Evolutionary conservation across 2,797 vertebrate species (phyloP).

Genomic region (Antrozous pallidus): DNA sequence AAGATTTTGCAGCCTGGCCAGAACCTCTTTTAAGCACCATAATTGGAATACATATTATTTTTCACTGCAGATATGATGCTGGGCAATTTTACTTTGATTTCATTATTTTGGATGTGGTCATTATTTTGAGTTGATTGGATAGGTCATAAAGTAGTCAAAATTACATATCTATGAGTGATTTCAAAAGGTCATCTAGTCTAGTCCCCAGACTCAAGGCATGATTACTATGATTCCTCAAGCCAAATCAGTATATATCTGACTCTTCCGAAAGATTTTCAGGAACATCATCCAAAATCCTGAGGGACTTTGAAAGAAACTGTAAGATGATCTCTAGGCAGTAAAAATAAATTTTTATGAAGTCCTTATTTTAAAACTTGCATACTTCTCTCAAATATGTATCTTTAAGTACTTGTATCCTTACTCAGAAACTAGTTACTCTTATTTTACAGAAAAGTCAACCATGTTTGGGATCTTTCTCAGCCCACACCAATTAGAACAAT

Average conservation of each 20-base stretch:
- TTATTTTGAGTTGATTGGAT: conserved; percentile 45
- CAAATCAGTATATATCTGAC: not conserved
- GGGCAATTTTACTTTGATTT: conserved; percentile 35
- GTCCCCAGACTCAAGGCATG: not conserved
- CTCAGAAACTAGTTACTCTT: not conserved
- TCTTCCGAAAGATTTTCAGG: conserved; percentile 20
- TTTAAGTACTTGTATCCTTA: not conserved
- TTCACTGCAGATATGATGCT: not conserved
- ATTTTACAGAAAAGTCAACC: not conserved
- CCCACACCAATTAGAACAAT: conserved; percentile 29
- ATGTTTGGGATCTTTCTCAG: not conserved
- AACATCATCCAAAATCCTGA: conserved; percentile 4
- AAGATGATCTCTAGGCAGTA: not conserved
- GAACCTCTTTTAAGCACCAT: not conserved
- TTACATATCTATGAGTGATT: not conserved
- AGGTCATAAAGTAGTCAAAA: conserved; percentile 20
- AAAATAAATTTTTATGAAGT: conserved; percentile 49
- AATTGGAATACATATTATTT: conserved; percentile 1
- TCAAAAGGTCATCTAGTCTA: not conserved
- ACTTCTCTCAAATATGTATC: not conserved
- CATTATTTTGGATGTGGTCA: conserved; percentile 23
- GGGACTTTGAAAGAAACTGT: conserved; percentile 5
- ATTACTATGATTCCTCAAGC: not conserved
- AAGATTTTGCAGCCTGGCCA: not conserved
- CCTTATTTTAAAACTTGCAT: conserved; percentile 28